A percentile compares a stretch with the other conserved stretches of the same genome.
Conservation (phyloP, 2,888 invertebrate genomes). For the Choristoneura rosaceana region DNA sequence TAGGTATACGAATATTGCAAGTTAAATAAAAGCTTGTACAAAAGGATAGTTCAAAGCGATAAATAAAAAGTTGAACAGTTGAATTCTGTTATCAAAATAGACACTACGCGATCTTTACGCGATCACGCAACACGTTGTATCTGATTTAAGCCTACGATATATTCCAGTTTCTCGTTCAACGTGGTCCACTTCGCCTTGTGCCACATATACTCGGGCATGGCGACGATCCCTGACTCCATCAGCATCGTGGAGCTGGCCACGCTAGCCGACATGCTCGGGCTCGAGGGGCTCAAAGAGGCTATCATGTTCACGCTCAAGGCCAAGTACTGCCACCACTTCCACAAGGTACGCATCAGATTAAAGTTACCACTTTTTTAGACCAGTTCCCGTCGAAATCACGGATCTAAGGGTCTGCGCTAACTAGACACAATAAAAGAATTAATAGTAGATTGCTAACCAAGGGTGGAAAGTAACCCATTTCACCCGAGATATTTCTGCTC, state of each 20-base stretch:
- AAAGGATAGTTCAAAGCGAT: neutral
- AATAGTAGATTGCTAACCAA: too few species aligned
- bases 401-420: too few species aligned
- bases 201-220: conserved; percentile 97
- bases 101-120: too few species aligned
- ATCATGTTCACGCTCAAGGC: conserved; percentile 94
- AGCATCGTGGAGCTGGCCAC: conserved; percentile 95
- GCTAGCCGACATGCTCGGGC: conserved; percentile 94
- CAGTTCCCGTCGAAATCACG: too few species aligned
- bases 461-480: too few species aligned
- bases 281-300: conserved; percentile 96
- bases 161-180: conserved; percentile 90
- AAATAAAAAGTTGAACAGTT: neutral
- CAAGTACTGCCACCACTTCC: conserved; percentile 97
- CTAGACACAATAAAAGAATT: too few species aligned
- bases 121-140: too few species aligned
- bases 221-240: conserved; percentile 94
- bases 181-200: conserved; percentile 96
- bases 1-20: too few species aligned
- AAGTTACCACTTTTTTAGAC: too few species aligned
- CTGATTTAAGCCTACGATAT: conserved; percentile 43
- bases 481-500: too few species aligned
- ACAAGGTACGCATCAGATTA: conserved; percentile 86
- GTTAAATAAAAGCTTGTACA: too few species aligned
- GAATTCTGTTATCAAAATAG: too few species aligned